These are phyloP conservation scores for Telenomus remus DNA, from an alignment of 1,140 invertebrate genomes.

Conservation along the genomic window DNA sequence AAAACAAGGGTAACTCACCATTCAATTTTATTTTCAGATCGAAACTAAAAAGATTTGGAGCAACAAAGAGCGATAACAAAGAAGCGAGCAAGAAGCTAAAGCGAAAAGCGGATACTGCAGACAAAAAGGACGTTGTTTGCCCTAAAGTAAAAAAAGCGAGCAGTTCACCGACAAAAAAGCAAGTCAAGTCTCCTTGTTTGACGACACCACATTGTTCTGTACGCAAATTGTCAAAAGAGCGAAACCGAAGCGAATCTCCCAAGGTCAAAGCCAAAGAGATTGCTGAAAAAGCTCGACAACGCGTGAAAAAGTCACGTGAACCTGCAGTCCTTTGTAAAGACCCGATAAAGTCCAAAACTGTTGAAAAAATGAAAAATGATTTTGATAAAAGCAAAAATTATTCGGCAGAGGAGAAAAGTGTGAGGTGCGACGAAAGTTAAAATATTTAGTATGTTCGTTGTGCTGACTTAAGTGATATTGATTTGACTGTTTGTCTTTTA, in stretches of 20 bases:
- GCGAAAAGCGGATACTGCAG: conserved; percentile 65
- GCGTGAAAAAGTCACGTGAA: conserved; percentile 64
- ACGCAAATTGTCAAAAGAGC: conserved; percentile 63
- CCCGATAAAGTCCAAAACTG: conserved; percentile 62
- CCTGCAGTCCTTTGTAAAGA: conserved; percentile 57
- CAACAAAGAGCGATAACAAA: conserved; percentile 69
- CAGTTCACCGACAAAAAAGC: conserved; percentile 57
- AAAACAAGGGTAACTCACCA: too few species aligned
- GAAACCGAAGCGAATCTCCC: conserved; percentile 72
- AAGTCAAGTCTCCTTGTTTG: conserved; percentile 63
- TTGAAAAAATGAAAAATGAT: conserved; percentile 69
- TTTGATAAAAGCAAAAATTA: conserved; percentile 64
- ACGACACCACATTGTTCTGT: conserved; percentile 49
- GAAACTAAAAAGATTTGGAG: conserved; percentile 69
- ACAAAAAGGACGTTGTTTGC: conserved; percentile 63
- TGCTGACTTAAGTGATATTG: too few species aligned
- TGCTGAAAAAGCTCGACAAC: conserved; percentile 65
- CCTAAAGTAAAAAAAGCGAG: conserved; percentile 66
- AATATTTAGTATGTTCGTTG: too few species aligned
- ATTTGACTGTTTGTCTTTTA: conserved; percentile 1
- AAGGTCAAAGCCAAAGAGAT: conserved; percentile 59
- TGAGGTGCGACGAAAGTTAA: conserved; percentile 58
- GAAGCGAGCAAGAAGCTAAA: conserved; percentile 65
- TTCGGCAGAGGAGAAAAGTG: conserved; percentile 62
- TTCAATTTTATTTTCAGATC: conserved; percentile 55